Conservation (phyloP, 2,797 vertebrate genomes). For the Acridotheres tristis region DNA sequence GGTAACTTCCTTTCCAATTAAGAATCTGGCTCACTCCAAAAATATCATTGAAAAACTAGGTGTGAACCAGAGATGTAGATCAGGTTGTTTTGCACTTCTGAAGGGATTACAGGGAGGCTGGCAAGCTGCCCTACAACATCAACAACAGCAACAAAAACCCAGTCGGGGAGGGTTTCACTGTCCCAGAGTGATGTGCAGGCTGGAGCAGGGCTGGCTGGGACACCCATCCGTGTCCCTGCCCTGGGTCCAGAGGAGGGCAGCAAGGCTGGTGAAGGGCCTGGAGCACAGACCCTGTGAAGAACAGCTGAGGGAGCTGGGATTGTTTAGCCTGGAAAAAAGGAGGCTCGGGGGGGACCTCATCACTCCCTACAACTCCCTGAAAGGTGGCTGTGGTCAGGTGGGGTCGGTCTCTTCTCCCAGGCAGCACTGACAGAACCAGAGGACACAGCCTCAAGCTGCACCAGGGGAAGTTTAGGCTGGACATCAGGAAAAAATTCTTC, state of each 20-base stretch:
- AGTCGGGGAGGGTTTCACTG: background rate
- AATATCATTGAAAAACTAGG: background rate
- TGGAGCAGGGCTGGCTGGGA: background rate
- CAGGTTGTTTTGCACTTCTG: slow-evolving; percentile 16
- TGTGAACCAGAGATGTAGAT: slow-evolving; percentile 4
- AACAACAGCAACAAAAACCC: background rate
- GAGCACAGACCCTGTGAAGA: background rate
- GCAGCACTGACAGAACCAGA: no score
- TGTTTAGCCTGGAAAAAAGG: background rate
- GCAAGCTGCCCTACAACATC: background rate
- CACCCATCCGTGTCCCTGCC: no score
- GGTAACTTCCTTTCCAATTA: background rate
- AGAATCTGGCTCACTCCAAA: background rate
- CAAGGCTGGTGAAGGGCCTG: background rate
- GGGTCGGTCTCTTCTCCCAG: no score
- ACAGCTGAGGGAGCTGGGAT: background rate
- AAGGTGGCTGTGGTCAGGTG: no score
- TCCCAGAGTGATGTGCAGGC: background rate
- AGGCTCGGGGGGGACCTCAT: no score
- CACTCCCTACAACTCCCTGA: no score
- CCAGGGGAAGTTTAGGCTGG: no score
- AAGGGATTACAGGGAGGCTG: background rate
- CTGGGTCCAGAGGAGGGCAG: background rate
- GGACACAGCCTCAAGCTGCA: no score
- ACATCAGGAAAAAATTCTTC: no score